These are phyloP conservation scores for Rhingia rostrata DNA, from an alignment of 2,888 invertebrate genomes.

Conservation along the genomic window DNA sequence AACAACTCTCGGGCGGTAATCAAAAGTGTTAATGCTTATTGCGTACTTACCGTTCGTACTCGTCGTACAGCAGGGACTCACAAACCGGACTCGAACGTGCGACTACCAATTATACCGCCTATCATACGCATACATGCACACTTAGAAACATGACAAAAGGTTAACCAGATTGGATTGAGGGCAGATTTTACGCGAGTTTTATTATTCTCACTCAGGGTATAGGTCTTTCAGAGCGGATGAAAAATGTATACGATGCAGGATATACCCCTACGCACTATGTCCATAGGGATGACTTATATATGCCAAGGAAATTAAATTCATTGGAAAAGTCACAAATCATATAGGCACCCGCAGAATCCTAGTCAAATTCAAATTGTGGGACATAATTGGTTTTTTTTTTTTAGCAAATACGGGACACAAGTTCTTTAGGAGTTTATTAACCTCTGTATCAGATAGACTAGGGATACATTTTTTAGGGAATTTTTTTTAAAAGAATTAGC, in stretches of 20 bases:
- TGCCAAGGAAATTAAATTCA: not conserved
- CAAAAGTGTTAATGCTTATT: constrained; percentile 61
- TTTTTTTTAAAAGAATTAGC: too few species aligned
- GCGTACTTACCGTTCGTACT: constrained; percentile 37
- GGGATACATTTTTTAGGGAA: too few species aligned
- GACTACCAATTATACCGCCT: not conserved
- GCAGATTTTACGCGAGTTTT: constrained; percentile 48
- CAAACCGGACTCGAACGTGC: constrained; percentile 34
- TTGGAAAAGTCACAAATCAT: not conserved
- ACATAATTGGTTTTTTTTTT: too few species aligned
- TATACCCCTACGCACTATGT: constrained; percentile 23
- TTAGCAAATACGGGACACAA: too few species aligned
- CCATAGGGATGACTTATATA: constrained; percentile 14
- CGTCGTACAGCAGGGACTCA: constrained; percentile 45
- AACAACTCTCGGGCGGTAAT: constrained; percentile 56
- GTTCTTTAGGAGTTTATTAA: too few species aligned
- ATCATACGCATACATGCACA: not conserved
- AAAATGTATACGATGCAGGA: constrained; percentile 36
- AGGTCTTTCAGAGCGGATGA: constrained; percentile 22
- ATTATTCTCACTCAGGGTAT: constrained; percentile 24
- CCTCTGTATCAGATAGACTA: too few species aligned
- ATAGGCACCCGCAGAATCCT: not conserved
- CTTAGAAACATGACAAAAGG: constrained; percentile 28
- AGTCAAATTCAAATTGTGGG: too few species aligned
- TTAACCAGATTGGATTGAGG: constrained; percentile 52